Percentiles rank a stretch among this genome's conserved stretches.
Evolutionary conservation across 2,797 vertebrate genomes (phyloP).

Genomic region (Avahi laniger): DNA sequence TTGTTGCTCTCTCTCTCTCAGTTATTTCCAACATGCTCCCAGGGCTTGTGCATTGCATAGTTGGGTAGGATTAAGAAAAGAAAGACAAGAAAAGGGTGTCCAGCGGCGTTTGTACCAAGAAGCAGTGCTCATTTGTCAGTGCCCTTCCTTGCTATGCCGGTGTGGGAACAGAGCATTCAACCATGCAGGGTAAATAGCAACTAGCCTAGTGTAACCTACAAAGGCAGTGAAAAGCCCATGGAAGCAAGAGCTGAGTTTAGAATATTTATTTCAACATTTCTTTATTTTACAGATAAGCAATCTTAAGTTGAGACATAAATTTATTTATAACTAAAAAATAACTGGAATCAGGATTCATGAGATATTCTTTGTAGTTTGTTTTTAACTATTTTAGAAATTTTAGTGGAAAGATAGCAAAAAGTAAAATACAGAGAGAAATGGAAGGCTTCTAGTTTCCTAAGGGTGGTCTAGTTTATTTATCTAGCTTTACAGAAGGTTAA

Average conservation of each 20-base stretch:
- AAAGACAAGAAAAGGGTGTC: not conserved
- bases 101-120: not conserved
- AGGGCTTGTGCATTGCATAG: not conserved
- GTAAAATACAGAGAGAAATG: not conserved
- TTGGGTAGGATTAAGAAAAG: not conserved
- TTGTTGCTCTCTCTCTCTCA: not conserved
- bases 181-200: not conserved
- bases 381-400: not conserved
- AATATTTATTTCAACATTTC: accelerated
- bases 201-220: not conserved
- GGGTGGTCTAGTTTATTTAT: not conserved
- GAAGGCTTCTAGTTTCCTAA: not conserved
- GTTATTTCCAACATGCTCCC: not conserved
- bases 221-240: not conserved
- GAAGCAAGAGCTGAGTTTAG: accelerated
- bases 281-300: not conserved
- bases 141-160: not conserved
- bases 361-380: not conserved
- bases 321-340: not conserved
- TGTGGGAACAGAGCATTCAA: not conserved
- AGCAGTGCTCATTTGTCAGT: not conserved
- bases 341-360: not conserved
- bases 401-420: slow-evolving; percentile 1
- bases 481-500: not conserved
- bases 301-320: not conserved